A percentile compares a stretch with the other conserved stretches of the same genome.
Evolutionary conservation across 2,888 invertebrate species (phyloP).

Genomic region (Cacoxenus indagator): DNA sequence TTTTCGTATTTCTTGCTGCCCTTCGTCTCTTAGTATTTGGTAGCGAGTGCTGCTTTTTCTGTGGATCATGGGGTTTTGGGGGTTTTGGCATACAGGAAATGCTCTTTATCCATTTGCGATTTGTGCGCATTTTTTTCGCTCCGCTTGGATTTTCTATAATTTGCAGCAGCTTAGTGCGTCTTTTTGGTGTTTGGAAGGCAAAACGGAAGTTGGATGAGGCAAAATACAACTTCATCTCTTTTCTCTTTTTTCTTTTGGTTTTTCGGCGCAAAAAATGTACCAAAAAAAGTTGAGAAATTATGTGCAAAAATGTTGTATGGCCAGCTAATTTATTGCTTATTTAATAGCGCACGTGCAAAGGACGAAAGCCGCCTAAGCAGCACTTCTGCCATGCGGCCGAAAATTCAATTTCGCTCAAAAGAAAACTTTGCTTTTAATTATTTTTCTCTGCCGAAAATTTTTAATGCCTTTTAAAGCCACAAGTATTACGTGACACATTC

Average conservation of each 20-base stretch:
- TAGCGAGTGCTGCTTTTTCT: conserved; percentile 12
- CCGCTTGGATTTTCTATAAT: conserved; percentile 66
- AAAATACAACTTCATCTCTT: background rate
- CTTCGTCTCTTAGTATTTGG: too few relatives aligned
- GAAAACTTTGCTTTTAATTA: background rate
- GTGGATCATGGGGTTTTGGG: conserved; percentile 8
- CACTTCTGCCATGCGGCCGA: background rate
- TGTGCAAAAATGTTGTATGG: background rate
- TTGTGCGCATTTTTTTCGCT: conserved; percentile 20
- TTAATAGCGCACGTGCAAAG: conserved; percentile 61
- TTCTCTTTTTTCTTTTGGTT: background rate
- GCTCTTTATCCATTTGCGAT: conserved; percentile 5
- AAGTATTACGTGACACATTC: background rate
- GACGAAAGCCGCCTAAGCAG: too few relatives aligned
- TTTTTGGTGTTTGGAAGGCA: conserved; percentile 27
- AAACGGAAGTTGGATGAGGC: background rate
- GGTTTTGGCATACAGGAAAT: conserved; percentile 10
- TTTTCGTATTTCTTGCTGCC: conserved; percentile 23
- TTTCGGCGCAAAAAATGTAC: background rate
- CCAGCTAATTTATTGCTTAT: conserved; percentile 64
- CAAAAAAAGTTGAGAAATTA: too few relatives aligned
- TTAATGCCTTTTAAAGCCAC: background rate
- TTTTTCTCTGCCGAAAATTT: background rate
- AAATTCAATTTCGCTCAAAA: background rate
- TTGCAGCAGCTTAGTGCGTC: conserved; percentile 63